Percentiles rank a stretch among this genome's conserved stretches.
phyloP scores from a whole-genome alignment of 2,797 vertebrate species.

The Falco novaeseelandiae region DNA sequence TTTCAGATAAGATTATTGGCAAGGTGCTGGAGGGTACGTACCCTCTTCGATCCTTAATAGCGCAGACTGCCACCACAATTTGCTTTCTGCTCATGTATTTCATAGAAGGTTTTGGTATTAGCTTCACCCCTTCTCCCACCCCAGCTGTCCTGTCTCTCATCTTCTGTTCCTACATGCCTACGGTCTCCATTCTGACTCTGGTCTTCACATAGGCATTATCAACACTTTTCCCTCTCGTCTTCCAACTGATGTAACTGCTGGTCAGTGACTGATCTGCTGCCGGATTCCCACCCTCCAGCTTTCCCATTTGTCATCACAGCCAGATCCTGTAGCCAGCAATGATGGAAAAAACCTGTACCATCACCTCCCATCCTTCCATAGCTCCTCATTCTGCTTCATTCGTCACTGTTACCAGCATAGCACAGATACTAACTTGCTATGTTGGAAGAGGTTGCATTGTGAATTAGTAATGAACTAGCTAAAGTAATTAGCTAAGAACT shows the following conservation, averaged over 20 bases:
- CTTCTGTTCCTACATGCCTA: background rate
- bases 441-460: background rate
- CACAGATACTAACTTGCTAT: background rate
- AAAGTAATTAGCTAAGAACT: background rate
- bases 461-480: background rate
- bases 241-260: background rate
- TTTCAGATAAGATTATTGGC: background rate
- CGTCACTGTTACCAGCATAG: background rate
- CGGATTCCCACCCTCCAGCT: background rate
- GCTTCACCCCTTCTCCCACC: background rate
- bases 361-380: background rate
- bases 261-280: background rate
- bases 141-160: background rate
- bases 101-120: background rate
- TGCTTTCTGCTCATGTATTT: background rate
- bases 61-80: background rate
- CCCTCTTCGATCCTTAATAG: background rate
- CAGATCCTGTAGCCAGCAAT: background rate
- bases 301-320: background rate
- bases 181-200: background rate
- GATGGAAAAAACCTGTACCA: background rate
- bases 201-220: background rate
- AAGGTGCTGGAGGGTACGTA: background rate
- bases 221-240: background rate
- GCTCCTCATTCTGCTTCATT: background rate